Conservation (phyloP, 2,888 invertebrate species). For the Drosophila flavopinicola region DNA sequence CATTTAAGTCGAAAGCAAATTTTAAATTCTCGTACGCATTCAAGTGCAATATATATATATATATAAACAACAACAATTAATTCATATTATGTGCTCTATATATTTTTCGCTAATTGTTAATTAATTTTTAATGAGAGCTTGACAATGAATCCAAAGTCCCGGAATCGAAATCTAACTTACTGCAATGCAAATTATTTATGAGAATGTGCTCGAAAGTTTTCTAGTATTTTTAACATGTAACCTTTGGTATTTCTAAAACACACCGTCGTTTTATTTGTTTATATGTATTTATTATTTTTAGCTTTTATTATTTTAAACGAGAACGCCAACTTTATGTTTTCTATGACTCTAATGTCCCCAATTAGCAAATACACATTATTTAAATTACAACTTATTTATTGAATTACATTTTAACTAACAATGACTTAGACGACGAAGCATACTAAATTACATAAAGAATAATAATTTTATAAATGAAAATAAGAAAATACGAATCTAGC, state of each 20-base stretch:
- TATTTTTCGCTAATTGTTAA: conserved; percentile 65
- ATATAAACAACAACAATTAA: conserved; percentile 40
- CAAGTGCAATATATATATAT: conserved; percentile 55
- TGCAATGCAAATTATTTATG: conserved; percentile 42
- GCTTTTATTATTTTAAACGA: conserved; percentile 14
- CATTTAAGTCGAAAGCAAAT: conserved; percentile 45
- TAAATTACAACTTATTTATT: conserved; percentile 50
- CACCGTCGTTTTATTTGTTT: conserved; percentile 14
- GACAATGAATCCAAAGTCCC: conserved; percentile 56
- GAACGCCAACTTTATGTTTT: conserved; percentile 11
- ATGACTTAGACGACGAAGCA: conserved; percentile 72
- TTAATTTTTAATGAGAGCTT: conserved; percentile 75
- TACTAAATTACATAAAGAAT: conserved; percentile 60
- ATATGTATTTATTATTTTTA: conserved; percentile 20
- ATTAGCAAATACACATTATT: conserved; percentile 32
- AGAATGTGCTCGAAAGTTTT: conserved; percentile 57
- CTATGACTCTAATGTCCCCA: conserved; percentile 22
- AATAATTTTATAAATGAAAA: conserved; percentile 68
- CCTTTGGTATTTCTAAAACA: conserved; percentile 37
- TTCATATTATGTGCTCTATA: conserved; percentile 58
- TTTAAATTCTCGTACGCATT: conserved; percentile 43
- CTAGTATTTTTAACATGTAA: conserved; percentile 47
- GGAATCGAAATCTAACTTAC: conserved; percentile 21
- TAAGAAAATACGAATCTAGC: conserved; percentile 64
- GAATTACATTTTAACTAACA: conserved; percentile 65